Evolutionary conservation across 2,113 vertebrate species (phyloP).

Genomic region (Psilopogon haemacephalus): DNA sequence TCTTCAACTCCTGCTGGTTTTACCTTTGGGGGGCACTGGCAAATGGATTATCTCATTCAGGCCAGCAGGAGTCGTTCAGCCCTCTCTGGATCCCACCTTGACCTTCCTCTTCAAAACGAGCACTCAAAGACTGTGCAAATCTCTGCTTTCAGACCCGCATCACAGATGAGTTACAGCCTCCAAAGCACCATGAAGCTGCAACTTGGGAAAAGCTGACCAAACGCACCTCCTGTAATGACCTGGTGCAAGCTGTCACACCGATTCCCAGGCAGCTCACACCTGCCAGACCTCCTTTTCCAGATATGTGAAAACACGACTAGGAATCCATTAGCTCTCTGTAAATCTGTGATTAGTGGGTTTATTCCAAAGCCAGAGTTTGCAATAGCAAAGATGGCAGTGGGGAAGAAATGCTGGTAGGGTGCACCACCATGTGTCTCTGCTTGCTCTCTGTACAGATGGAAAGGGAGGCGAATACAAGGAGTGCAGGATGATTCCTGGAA

Average conservation of each 20-base stretch:
- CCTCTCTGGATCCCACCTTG: background rate
- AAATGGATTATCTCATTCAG: background rate
- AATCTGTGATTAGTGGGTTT: background rate
- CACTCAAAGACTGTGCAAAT: background rate
- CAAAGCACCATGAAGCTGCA: background rate
- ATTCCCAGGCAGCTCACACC: background rate
- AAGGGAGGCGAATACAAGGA: background rate
- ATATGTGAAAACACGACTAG: background rate
- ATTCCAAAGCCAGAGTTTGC: background rate
- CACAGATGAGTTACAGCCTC: background rate
- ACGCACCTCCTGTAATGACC: background rate
- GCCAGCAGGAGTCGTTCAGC: background rate
- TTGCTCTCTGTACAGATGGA: background rate
- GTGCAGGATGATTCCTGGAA: conserved; percentile 15
- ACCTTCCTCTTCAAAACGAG: background rate
- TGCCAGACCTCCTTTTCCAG: background rate
- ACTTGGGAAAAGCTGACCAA: background rate
- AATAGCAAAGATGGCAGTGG: background rate
- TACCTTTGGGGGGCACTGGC: background rate
- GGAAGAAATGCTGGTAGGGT: background rate
- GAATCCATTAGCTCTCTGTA: background rate
- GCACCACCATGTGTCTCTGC: background rate
- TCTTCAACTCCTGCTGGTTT: background rate
- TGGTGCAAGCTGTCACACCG: background rate
- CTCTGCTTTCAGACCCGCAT: rapidly evolving